These are phyloP conservation scores for Oostethus manadensis DNA, from an alignment of 2,113 vertebrate genomes.

Conservation along the genomic window DNA sequence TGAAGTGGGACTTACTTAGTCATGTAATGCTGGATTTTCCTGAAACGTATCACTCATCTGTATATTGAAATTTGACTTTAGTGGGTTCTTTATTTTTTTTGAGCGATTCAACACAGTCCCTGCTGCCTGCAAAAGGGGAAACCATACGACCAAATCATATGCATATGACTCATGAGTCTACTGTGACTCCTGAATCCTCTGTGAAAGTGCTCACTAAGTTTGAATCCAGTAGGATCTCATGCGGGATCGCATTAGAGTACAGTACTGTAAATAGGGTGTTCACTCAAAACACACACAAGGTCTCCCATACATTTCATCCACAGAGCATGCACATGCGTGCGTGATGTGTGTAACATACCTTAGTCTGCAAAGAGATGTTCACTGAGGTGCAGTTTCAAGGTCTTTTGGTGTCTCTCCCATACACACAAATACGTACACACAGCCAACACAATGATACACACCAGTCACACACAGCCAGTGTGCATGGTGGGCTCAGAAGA, in stretches of 20 bases:
- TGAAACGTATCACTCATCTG: neutral
- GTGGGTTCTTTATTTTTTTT: too few species aligned
- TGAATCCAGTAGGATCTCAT: neutral
- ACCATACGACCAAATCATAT: slow-evolving; percentile 63
- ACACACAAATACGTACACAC: slow-evolving; percentile 30
- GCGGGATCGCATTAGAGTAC: too few species aligned
- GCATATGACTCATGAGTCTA: slow-evolving; percentile 56
- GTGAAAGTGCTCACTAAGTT: neutral
- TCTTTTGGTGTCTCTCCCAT: slow-evolving; percentile 43
- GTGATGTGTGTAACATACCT: slow-evolving; percentile 56
- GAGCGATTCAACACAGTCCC: slow-evolving; percentile 28
- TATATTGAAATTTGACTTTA: slow-evolving; percentile 1
- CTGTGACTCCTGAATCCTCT: slow-evolving; percentile 7
- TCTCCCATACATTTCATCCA: neutral
- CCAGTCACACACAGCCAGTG: slow-evolving; percentile 9
- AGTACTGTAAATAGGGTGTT: neutral
- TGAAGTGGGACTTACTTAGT: too few species aligned
- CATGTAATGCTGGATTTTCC: too few species aligned
- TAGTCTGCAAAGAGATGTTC: slow-evolving; percentile 47
- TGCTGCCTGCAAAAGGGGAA: slow-evolving; percentile 38
- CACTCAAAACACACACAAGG: slow-evolving; percentile 1
- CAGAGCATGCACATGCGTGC: slow-evolving; percentile 8
- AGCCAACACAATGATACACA: slow-evolving; percentile 12
- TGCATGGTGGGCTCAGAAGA: slow-evolving; percentile 13
- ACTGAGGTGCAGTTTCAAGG: slow-evolving; percentile 52